Base-by-base conservation (phyloP, 2,797 vertebrate species). In the Cetoscarus ocellatus region DNA sequence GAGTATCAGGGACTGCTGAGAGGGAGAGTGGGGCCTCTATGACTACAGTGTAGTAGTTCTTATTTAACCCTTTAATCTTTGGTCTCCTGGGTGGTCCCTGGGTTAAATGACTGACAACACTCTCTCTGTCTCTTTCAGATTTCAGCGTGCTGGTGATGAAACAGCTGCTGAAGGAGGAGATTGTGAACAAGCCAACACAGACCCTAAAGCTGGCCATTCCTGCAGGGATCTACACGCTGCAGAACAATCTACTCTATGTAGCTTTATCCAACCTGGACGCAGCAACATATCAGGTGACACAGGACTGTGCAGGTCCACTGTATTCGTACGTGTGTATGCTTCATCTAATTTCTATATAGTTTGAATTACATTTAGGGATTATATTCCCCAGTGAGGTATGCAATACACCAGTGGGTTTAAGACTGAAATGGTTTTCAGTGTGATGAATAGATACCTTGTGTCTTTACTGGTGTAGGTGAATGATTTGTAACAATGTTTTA, bases 171-270 rank as follows among this genome's bases (percentile, higher is more conserved):
- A 95, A 94, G 61, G 97, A 98, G 91, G 97, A 98, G 93, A 96
- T 99, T 81, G 89, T 97, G 64, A 95, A 95, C 75, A 98, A 97
- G 67, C 96, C 96, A 3, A 55, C 94, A 91, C 97, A 98, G 82
- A 98, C 97, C 0, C 82, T 99, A 75, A 99, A 99, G 84, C 91
- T 99, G 90, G 96, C 97, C 40, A 93, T 99, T 90, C 98, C 98
- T 67, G 97, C 98, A 61, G 97, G 96, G 64, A 98, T 99, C 93
- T 99, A 99, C 88, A 99, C 97, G 2, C 94, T 99, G 81, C 98
- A 99, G 93, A 99, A 99, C 93, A 99, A 99, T 84, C 95, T 99
- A 82, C 96, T 99, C 0, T 99, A 98, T 72, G 93, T 99, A 67
- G 98, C 98, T 54, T 85, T 99, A 55, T 98, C 98, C 86, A 98